Evolutionary conservation across 2,888 invertebrate species (phyloP).

Genomic region (Macrosoma leucophasiata): DNA sequence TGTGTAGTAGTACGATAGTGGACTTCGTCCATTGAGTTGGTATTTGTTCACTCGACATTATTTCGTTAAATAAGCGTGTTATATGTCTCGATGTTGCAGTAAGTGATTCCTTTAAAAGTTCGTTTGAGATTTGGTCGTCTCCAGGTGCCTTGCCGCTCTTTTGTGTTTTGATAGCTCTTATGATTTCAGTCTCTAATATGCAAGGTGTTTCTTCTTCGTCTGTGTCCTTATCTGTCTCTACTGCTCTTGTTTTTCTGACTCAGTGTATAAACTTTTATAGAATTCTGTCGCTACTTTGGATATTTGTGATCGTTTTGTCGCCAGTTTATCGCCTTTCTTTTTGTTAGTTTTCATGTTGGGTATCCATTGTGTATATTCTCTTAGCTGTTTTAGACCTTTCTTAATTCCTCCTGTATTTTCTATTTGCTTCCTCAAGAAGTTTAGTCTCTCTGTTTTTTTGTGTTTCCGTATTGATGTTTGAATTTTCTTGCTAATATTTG

Average conservation of each 20-base stretch:
- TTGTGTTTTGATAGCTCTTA: slow-evolving; percentile 12
- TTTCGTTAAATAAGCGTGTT: slow-evolving; percentile 21
- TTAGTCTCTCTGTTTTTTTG: too few relatives aligned
- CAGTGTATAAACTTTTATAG: slow-evolving; percentile 14
- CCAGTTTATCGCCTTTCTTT: slow-evolving; percentile 8
- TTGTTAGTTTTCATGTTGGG: slow-evolving; percentile 17
- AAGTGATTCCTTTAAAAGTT: slow-evolving; percentile 6
- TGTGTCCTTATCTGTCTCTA: slow-evolving; percentile 1
- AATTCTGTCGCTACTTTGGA: slow-evolving; percentile 14
- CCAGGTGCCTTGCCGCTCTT: slow-evolving; percentile 13
- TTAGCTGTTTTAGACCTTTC: slow-evolving; percentile 24
- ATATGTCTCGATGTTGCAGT: slow-evolving; percentile 7
- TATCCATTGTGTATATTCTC: slow-evolving; percentile 22
- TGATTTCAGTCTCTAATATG: slow-evolving; percentile 8
- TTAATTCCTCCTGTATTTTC: too few relatives aligned
- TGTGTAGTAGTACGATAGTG: slow-evolving; percentile 20
- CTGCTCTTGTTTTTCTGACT: slow-evolving; percentile 4
- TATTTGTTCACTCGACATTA: slow-evolving; percentile 14
- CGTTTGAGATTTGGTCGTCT: slow-evolving; percentile 13
- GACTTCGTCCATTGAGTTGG: slow-evolving; percentile 21
- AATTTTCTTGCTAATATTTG: too few relatives aligned
- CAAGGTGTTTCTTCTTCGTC: slow-evolving; percentile 9
- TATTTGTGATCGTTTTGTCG: slow-evolving; percentile 14
- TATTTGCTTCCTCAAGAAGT: too few relatives aligned
- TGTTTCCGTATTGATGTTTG: too few relatives aligned